Conservation (phyloP, 2,888 invertebrate genomes). For the Amorpha juglandis region DNA sequence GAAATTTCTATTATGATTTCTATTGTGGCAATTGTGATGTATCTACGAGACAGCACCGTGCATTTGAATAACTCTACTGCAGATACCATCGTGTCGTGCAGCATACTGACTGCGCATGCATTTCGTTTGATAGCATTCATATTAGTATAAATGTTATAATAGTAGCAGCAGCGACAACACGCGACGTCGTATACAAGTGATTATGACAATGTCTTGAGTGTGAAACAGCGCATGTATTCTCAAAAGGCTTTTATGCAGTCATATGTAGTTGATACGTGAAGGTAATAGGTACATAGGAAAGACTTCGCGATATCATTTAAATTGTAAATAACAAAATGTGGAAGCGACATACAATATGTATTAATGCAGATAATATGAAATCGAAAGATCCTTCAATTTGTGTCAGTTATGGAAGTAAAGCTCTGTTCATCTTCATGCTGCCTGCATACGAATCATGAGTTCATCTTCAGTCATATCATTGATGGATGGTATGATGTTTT, state of each 20-base stretch:
- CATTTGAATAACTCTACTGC: neutral
- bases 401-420: too few species aligned
- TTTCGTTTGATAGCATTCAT: neutral
- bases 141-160: constrained; percentile 2
- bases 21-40: too few species aligned
- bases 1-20: too few species aligned
- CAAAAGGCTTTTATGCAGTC: neutral
- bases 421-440: too few species aligned
- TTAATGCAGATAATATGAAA: too few species aligned
- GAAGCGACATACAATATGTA: too few species aligned
- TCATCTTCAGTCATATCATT: neutral
- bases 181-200: constrained; percentile 6
- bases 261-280: neutral
- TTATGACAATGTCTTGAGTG: constrained; percentile 3
- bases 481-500: neutral
- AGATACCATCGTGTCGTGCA: neutral
- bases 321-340: neutral
- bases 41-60: too few species aligned
- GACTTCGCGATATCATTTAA: neutral
- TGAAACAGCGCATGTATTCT: neutral
- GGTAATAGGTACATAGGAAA: neutral
- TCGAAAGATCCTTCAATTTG: too few species aligned
- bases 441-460: neutral
- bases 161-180: neutral
- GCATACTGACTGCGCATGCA: neutral